Evolutionary conservation across 2,888 invertebrate species (phyloP).

Genomic region (Chaetoderma sp.): DNA sequence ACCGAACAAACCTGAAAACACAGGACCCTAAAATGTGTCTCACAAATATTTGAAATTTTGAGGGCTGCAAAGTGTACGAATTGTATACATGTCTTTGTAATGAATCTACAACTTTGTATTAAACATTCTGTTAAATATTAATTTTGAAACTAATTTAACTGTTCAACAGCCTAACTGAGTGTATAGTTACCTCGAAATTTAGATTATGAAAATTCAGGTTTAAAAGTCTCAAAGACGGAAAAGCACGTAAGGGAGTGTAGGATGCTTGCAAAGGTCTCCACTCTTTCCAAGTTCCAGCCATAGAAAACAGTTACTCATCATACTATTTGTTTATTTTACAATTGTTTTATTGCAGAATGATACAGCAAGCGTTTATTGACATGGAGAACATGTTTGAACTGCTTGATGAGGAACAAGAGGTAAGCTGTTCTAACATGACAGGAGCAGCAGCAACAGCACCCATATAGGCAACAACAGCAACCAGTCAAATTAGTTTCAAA

Average conservation of each 20-base stretch:
- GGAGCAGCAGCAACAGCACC: background rate
- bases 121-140: too few relatives aligned
- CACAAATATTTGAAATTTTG: too few relatives aligned
- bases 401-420: constrained; percentile 87
- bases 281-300: background rate
- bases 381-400: constrained; percentile 99
- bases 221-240: background rate
- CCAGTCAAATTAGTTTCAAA: too few relatives aligned
- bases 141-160: too few relatives aligned
- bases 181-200: too few relatives aligned
- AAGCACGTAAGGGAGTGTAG: background rate
- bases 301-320: background rate
- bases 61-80: too few relatives aligned
- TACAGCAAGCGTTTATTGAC: constrained; percentile 97
- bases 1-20: too few relatives aligned
- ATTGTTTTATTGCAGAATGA: constrained; percentile 77
- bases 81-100: too few relatives aligned
- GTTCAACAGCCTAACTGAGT: too few relatives aligned
- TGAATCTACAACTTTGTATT: too few relatives aligned
- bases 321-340: background rate
- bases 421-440: constrained; percentile 72
- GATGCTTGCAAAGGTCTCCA: background rate
- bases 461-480: too few relatives aligned
- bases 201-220: background rate
- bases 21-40: too few relatives aligned